A percentile compares a stretch with the other conserved stretches of the same genome.
Conservation (phyloP, 2,113 vertebrate genomes). For the Ifrita kowaldi region DNA sequence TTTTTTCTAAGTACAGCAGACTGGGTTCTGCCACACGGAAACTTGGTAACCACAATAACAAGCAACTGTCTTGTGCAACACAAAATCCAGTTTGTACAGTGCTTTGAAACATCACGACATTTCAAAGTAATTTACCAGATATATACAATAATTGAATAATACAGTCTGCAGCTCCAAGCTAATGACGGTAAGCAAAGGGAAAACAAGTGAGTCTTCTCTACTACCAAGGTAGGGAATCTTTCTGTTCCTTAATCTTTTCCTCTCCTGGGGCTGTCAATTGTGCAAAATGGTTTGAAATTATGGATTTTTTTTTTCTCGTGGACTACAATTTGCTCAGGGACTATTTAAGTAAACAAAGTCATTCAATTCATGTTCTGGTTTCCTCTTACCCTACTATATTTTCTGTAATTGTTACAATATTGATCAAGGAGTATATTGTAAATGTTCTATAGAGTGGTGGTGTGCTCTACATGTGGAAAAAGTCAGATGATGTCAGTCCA, state of each 20-base stretch:
- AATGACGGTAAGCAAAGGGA: neutral
- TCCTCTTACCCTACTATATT: slow-evolving; percentile 5
- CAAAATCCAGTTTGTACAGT: neutral
- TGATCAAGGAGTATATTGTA: slow-evolving; percentile 30
- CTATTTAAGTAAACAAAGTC: slow-evolving; percentile 55
- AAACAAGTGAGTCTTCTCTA: slow-evolving; percentile 37
- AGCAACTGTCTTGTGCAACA: neutral
- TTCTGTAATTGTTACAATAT: slow-evolving; percentile 44
- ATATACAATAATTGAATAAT: slow-evolving; percentile 53
- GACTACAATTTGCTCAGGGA: slow-evolving; percentile 49
- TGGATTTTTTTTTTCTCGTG: slow-evolving; percentile 35
- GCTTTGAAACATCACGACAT: slow-evolving; percentile 7
- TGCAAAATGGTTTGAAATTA: slow-evolving; percentile 56
- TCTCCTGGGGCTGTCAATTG: slow-evolving; percentile 52
- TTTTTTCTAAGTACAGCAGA: neutral
- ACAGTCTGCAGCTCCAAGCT: neutral
- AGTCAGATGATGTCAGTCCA: neutral
- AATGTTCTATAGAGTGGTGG: neutral
- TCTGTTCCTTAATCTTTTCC: slow-evolving; percentile 45
- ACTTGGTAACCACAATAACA: neutral
- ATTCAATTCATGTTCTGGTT: slow-evolving; percentile 45
- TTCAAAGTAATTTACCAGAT: slow-evolving; percentile 30
- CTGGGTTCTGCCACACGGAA: neutral
- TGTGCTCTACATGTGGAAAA: neutral
- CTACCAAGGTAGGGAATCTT: slow-evolving; percentile 19